Evolutionary conservation across 2,888 invertebrate genomes (phyloP).

Genomic region (Nysson spinosus): DNA sequence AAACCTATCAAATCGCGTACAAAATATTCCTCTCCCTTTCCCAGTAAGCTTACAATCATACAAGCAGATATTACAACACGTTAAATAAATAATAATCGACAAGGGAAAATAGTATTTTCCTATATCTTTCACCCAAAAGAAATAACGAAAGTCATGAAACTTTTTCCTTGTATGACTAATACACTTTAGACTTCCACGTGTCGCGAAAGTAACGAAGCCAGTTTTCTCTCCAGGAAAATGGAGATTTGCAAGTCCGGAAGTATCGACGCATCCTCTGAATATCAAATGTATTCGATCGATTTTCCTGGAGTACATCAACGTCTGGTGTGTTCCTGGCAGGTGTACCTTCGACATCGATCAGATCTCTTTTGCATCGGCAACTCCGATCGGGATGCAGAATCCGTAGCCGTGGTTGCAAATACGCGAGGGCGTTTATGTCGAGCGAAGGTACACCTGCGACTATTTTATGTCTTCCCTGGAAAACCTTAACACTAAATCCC

Average conservation of each 20-base stretch:
- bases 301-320: background rate
- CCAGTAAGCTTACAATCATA: too few species aligned
- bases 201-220: too few species aligned
- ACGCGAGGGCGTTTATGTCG: conserved; percentile 64
- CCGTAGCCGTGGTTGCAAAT: conserved; percentile 55
- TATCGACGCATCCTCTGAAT: conserved; percentile 2
- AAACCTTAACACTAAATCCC: conserved; percentile 61
- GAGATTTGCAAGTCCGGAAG: conserved; percentile 33
- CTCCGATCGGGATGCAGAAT: conserved; percentile 62
- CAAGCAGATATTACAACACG: too few species aligned
- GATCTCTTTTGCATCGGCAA: conserved; percentile 43
- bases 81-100: too few species aligned
- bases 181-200: background rate
- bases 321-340: conserved; percentile 28
- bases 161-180: background rate
- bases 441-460: conserved; percentile 61
- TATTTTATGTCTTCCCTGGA: conserved; percentile 66
- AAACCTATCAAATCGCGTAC: too few species aligned
- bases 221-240: too few species aligned
- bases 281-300: conserved; percentile 19
- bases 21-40: too few species aligned
- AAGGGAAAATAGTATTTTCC: too few species aligned
- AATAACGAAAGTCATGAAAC: background rate
- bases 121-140: too few species aligned
- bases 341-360: conserved; percentile 25